Evolutionary conservation across 1,140 invertebrate species (phyloP), one percentile per base, ranked within the genome.

Genomic region (Ruditapes philippinarum): DNA sequence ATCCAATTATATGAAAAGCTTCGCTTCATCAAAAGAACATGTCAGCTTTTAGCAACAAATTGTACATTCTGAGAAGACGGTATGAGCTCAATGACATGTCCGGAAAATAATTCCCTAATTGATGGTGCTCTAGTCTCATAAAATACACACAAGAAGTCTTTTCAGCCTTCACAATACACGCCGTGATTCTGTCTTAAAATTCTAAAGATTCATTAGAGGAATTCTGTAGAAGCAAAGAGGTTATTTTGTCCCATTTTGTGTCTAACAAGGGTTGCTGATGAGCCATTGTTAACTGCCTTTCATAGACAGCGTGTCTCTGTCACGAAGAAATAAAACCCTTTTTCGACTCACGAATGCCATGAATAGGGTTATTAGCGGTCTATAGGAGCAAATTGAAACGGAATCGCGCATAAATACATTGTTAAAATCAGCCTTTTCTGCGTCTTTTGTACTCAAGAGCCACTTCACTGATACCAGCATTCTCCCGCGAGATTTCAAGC

Each of bases 191-290:
- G 82, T 84, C 82, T 84, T 84, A 45, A 84, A 62, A 42, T 88
- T 88, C 85, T 68, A 88, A 80, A 80, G 85, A 68, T 88, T 88
- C 85, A 88, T 88, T 88, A 88, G 85, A 33, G 42, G 60, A 70
- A 68, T 79, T 70, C 73, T 78, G 82, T 49, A 80, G 40, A 36
- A 33, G 49, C 60, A 68, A 80, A 79, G 74, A 79, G 74, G 54
- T 76, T 70, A 88, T 88, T 88, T 76, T 88, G 76, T 65, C n/a
- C 54, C 76, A 88, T 88, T 88, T 80, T 80, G 62, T 51, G 42
- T 80, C 74, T 60, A 62, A 88, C 85, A 88, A 88, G 85, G 31
- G 36, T 22, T 54, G 54, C 70, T 88, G 85, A 88, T 88, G 85
- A 88, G 74, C 36, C 85, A 65, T 88, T 88, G 85, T 88, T 88